Base-by-base conservation (phyloP, 2,888 invertebrate genomes). In the Keiferia lycopersicella region DNA sequence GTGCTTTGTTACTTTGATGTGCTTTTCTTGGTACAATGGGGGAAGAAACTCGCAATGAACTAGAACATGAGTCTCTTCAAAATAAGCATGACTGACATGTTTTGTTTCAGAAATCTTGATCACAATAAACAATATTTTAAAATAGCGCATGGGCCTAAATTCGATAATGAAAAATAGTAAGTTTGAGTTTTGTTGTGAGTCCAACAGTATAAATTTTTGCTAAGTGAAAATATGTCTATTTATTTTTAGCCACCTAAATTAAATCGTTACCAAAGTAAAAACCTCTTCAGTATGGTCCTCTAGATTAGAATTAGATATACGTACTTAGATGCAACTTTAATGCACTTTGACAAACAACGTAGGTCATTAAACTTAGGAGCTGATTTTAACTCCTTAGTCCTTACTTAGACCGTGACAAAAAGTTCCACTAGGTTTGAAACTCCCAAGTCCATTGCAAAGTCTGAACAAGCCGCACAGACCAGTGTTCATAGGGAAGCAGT, bases 331-430 rank as follows among this genome's bases (percentile, higher is more conserved):
- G 45, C 45, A 45, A 45, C 45, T 61, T 62, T 48, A 64, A 61
- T 53, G 48, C 62, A 63, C 57, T 57, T 56, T 34, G 51, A 34
- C 65, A 61, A 63, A 62, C 61, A 65, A 39, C 63, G 56, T 62
- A 51, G 48, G 41, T 51, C 56, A 57, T 58, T 62, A 53, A 26
- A n/a, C 22, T 22, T 53, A 12, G 20, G 26, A 16, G 12, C 22
- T 26, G 22, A 22, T 22, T 50, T 50, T 1, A 53, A 22, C 51
- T 53, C 51, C 51, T 53, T 22, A 22, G 26, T 53, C 51, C 51
- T 53, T 22, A 22, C 22, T n/a, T 45, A 34, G 34, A 14, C 51
- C 8, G 14, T 22, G 26, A 26, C 51, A 53, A 53, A 53, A 53
- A 53, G 22, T 18, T 18, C 8, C 18, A 2, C 50, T 18, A 20